Percentiles rank a stretch among this genome's conserved stretches.
Evolutionary conservation across 2,113 vertebrate genomes (phyloP).

Genomic region (Eurypyga helias): DNA sequence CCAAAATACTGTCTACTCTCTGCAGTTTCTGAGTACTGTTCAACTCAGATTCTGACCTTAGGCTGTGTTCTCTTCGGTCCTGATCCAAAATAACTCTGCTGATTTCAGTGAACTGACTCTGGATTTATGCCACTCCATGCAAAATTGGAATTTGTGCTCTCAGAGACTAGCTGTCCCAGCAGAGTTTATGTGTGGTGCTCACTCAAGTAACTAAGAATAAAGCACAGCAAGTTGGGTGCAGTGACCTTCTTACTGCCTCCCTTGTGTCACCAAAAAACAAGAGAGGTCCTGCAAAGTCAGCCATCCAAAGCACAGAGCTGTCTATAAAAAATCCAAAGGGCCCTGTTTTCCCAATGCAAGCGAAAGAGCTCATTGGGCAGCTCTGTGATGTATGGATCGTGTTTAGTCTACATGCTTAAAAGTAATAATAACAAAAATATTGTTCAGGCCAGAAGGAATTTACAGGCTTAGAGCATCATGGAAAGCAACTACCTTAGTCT

Average conservation of each 20-base stretch:
- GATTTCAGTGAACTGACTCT: constrained; percentile 41
- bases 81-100: constrained; percentile 38
- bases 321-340: constrained; percentile 16
- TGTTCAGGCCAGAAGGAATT: constrained; percentile 38
- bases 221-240: neutral
- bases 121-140: neutral
- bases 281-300: constrained; percentile 34
- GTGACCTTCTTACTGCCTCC: neutral
- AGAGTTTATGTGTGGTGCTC: neutral
- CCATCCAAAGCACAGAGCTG: neutral
- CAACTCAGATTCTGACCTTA: neutral
- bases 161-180: constrained; percentile 6
- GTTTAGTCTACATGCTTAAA: constrained; percentile 65
- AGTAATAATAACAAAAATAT: constrained; percentile 57
- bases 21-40: constrained; percentile 5
- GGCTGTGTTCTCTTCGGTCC: neutral
- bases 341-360: constrained; percentile 5
- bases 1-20: neutral
- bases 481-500: constrained; percentile 40
- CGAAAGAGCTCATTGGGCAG: neutral
- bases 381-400: constrained; percentile 19
- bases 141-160: constrained; percentile 20
- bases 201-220: neutral
- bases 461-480: constrained; percentile 9
- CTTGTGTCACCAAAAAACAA: constrained; percentile 1